Evolutionary conservation across 2,113 vertebrate genomes (phyloP).

Genomic region (Excalfactoria chinensis): DNA sequence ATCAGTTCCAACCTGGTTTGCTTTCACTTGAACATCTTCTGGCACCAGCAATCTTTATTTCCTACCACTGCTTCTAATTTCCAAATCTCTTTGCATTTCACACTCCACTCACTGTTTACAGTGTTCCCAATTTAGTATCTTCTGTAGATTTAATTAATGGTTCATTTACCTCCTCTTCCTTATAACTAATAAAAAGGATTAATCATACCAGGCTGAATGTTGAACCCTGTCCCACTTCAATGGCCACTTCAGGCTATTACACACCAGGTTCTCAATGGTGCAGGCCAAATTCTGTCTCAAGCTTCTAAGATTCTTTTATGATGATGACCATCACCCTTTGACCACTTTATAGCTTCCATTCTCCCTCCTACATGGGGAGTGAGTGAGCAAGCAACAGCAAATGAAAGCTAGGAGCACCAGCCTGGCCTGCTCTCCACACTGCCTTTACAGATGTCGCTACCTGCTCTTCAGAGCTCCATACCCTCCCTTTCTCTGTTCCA

Average conservation of each 20-base stretch:
- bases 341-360: not conserved
- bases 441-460: not conserved
- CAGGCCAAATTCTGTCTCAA: not conserved
- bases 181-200: slow-evolving; percentile 54
- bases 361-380: not conserved
- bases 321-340: not conserved
- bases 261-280: not conserved
- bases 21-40: not conserved
- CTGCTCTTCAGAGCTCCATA: not conserved
- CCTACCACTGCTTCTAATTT: slow-evolving; percentile 23
- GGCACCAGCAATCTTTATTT: not conserved
- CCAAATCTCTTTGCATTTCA: slow-evolving; percentile 8
- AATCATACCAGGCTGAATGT: slow-evolving; percentile 34
- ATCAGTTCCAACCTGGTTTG: not conserved
- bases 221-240: slow-evolving; percentile 14
- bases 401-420: not conserved
- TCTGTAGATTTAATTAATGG: slow-evolving; percentile 60
- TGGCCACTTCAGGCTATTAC: slow-evolving; percentile 7
- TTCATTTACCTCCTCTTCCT: slow-evolving; percentile 48
- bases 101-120: not conserved
- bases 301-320: not conserved
- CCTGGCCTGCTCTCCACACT: not conserved
- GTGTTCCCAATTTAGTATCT: slow-evolving; percentile 12
- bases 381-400: not conserved
- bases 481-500: not conserved